Conservation (phyloP, 2,888 invertebrate species). For the Ceraclea dissimilis region DNA sequence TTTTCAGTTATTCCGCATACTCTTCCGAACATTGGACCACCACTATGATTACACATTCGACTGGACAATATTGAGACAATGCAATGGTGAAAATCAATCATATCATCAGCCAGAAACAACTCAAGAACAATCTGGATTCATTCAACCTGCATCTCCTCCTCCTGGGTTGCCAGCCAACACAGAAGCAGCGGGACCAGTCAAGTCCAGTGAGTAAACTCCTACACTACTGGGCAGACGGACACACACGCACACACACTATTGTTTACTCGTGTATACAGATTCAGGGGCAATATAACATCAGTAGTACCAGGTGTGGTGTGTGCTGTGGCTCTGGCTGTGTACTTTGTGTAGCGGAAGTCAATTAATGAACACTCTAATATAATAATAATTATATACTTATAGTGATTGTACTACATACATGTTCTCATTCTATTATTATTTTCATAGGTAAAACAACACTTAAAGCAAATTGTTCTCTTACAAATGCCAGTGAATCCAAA, state of each 20-base stretch:
- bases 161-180: not conserved
- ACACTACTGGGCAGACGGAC: too few species aligned
- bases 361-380: too few species aligned
- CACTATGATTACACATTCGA: slow-evolving; percentile 99
- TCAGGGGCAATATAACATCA: too few species aligned
- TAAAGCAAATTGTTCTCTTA: not conserved
- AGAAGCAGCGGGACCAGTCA: not conserved
- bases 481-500: not conserved
- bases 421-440: too few species aligned
- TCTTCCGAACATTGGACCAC: slow-evolving; percentile 98
- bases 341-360: too few species aligned
- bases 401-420: too few species aligned
- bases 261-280: too few species aligned
- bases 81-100: not conserved
- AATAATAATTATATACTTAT: too few species aligned
- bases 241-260: too few species aligned
- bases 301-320: too few species aligned
- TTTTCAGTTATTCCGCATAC: slow-evolving; percentile 78
- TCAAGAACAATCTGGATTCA: not conserved
- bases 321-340: too few species aligned
- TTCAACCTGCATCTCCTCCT: not conserved
- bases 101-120: not conserved
- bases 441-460: not conserved
- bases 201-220: not conserved
- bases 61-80: slow-evolving; percentile 99